These are phyloP conservation scores for Gallinago solitaria DNA, from an alignment of 2,797 vertebrate genomes.

Conservation along the genomic window DNA sequence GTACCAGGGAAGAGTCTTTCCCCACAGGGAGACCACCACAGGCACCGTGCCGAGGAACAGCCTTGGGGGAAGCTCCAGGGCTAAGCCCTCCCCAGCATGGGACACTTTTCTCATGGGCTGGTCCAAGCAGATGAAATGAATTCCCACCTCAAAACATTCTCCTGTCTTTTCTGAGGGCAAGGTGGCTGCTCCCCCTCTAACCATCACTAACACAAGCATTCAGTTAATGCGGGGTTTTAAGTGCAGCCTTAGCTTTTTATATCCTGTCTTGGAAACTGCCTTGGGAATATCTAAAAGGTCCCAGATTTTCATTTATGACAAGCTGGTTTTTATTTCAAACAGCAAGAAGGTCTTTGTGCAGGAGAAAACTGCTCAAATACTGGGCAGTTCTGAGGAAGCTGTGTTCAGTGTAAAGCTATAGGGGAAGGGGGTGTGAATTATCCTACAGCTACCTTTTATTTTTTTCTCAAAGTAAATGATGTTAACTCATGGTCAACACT, in stretches of 20 bases:
- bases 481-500: not conserved
- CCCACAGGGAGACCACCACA: not conserved
- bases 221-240: not conserved
- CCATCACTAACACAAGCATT: not conserved
- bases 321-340: not conserved
- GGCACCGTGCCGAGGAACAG: not conserved
- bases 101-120: not conserved
- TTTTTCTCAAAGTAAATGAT: not conserved
- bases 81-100: not conserved
- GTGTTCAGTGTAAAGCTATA: not conserved
- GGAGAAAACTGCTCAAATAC: not conserved
- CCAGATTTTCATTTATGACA: not conserved
- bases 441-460: not conserved
- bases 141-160: not conserved
- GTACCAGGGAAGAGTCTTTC: not conserved
- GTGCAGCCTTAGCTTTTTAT: not conserved
- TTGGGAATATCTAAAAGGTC: not conserved
- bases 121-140: not conserved
- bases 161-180: not conserved
- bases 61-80: accelerated
- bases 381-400: not conserved
- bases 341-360: not conserved
- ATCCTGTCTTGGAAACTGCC: not conserved
- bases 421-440: not conserved
- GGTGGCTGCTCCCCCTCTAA: not conserved